Evolutionary conservation across 2,888 invertebrate species (phyloP).

Genomic region (Parapristionchus giblindavisi): DNA sequence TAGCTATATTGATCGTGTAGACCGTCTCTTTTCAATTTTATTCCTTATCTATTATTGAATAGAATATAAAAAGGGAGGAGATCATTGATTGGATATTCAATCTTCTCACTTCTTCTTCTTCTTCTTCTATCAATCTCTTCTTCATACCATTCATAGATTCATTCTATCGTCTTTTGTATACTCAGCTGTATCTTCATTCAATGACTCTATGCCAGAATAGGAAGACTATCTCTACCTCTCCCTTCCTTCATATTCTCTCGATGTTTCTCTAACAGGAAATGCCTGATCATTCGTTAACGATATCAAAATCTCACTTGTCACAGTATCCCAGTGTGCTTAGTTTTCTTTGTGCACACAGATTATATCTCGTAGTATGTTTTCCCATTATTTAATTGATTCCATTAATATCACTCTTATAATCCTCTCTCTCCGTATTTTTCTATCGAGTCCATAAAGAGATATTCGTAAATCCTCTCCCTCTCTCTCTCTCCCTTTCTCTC

Average conservation of each 20-base stretch:
- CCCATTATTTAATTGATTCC: too few relatives aligned
- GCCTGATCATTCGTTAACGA: too few relatives aligned
- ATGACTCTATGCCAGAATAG: slow-evolving; percentile 1
- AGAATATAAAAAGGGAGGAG: background rate
- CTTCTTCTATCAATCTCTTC: background rate
- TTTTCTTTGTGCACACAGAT: too few relatives aligned
- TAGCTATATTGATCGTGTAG: too few relatives aligned
- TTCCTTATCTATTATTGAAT: background rate
- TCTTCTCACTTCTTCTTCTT: background rate
- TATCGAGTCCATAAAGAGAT: too few relatives aligned
- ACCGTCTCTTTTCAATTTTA: slow-evolving; percentile 14
- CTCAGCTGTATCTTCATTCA: background rate
- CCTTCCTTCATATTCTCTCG: slow-evolving; percentile 1
- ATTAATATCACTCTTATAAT: too few relatives aligned
- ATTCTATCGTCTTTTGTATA: background rate
- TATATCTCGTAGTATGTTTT: too few relatives aligned
- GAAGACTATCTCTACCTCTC: background rate
- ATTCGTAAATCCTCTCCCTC: too few relatives aligned
- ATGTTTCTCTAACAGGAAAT: too few relatives aligned
- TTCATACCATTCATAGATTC: background rate
- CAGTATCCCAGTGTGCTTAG: too few relatives aligned
- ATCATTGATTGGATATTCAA: background rate
- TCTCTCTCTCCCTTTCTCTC: slow-evolving; percentile 7
- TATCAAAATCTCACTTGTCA: too few relatives aligned
- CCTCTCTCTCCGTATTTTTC: too few relatives aligned